Evolutionary conservation across 2,113 vertebrate genomes (phyloP), one percentile per base, ranked within the genome.

Genomic region (Chiloscyllium plagiosum): DNA sequence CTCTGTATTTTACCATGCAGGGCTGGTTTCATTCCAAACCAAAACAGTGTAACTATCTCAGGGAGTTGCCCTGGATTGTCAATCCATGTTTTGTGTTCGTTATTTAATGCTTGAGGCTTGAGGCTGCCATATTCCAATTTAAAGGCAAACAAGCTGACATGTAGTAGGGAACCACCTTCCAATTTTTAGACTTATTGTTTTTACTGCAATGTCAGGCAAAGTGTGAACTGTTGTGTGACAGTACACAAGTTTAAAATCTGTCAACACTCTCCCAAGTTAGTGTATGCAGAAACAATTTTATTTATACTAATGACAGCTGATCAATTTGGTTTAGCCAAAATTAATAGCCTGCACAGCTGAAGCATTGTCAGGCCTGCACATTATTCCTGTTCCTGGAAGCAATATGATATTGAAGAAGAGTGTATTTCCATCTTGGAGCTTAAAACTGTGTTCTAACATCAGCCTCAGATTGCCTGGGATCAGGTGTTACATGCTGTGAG

Each of bases 401-500:
- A 65, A 61, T n/a, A 20, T 66, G 33, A 37, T 93, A 37, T 92
- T 93, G 37, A 93, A 33, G 20, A 93, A 93, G 61, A 93, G 1
- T n/a, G 2, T 37, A 66, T n/a, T 22, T 12, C 33, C 56, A 61
- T 37, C 33, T 20, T 22, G 89, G 52, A 66, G n/a, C 61, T 66
- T 66, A 66, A 66, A 20, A 66, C 37, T 1, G 33, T 93, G 61
- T 68, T 33, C n/a, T n/a, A 93, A 37, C 89, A 93, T 66, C 33
- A 33, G 7, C 56, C 61, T n/a, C 89, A 66, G 89, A 33, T 92
- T 92, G 89, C 89, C 29, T 66, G 89, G 26, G 89, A 92, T 92
- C 89, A 92, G 89, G 56, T 92, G 89, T 92, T 65, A 66, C 33
- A 92, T 61, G n/a, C 89, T 66, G 89, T 92, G 89, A 66, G 89